Evolutionary conservation across 2,797 vertebrate species (phyloP).

Genomic region (Hephaestus fuliginosus): DNA sequence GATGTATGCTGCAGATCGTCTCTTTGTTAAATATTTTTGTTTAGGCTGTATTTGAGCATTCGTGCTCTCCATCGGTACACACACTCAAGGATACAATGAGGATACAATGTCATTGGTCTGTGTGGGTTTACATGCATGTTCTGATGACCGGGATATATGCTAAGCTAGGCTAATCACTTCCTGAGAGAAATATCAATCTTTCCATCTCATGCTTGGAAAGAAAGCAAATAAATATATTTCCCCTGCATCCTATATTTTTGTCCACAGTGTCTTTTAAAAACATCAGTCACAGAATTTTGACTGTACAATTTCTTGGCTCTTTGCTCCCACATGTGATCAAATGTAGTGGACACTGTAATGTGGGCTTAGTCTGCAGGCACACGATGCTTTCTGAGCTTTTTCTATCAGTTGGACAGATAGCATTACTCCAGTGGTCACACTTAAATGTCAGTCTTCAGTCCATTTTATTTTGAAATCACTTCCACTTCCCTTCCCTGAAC

Average conservation of each 20-base stretch:
- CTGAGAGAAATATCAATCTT: background rate
- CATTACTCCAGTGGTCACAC: no score
- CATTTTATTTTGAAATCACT: background rate
- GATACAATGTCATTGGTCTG: background rate
- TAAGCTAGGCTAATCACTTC: background rate
- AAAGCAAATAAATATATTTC: background rate
- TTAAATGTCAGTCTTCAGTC: background rate
- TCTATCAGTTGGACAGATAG: background rate
- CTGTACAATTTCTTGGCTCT: background rate
- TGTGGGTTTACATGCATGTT: background rate
- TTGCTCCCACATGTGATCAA: background rate
- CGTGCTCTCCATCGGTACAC: background rate
- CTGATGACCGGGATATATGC: background rate
- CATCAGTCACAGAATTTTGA: background rate
- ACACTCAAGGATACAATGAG: background rate
- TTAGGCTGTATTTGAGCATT: background rate
- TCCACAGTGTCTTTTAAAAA: background rate
- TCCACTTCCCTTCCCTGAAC: background rate
- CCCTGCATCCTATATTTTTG: background rate
- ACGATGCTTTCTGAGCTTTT: background rate
- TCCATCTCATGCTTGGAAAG: background rate
- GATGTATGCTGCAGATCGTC: background rate
- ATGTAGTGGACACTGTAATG: no score
- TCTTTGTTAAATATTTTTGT: background rate
- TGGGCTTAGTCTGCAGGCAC: no score